Evolutionary conservation across 2,797 vertebrate species (phyloP), one percentile per base, ranked within the genome.

Genomic region (Cyprinella venusta): DNA sequence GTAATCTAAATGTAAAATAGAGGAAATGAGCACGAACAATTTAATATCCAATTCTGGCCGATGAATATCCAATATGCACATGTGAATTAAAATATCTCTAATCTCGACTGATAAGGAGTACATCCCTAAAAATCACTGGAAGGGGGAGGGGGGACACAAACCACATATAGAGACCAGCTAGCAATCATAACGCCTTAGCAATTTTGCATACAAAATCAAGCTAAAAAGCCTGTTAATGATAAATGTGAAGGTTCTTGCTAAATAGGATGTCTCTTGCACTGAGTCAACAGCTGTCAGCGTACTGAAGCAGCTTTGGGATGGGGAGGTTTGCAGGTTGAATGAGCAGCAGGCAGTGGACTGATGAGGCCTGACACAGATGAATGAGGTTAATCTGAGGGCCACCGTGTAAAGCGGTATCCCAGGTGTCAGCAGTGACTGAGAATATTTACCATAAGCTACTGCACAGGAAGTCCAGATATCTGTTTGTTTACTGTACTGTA

Each of bases 351-450:
- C 80, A 80, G 52, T 80, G 63, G 76, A 87, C 88, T 88, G 84
- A 88, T 86, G 80, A 84, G 76, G 76, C 77, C 76, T 84, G 86
- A 84, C 84, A 87, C 84, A 86, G 86, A 88, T 87, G 81, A 86
- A 88, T 80, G 86, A 84, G 88, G 82, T 85, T 88, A 87, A 88
- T 87, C 87, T 85, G 61, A 76, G 79, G 82, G 86, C 83, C 82
- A 83, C 79, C 38, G 59, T 50, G 71, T 78, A 72, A 86, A 72
- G 70, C 80, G 19, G 71, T 84, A 80, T 84, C 74, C 84, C 68
- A 78, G 80, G 71, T 77, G 59, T 85, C 70, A 50, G 52, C 26
- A 50, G 76, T 10, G 79, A 76, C 59, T 8, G 61, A 50, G 76
- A 80, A 3, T 74, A 52, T 71, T 63, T 76, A 63, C 61, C 48